A percentile compares a stretch with the other conserved stretches of the same genome.
Conservation (phyloP, 2,888 invertebrate species). For the Theretra japonica region DNA sequence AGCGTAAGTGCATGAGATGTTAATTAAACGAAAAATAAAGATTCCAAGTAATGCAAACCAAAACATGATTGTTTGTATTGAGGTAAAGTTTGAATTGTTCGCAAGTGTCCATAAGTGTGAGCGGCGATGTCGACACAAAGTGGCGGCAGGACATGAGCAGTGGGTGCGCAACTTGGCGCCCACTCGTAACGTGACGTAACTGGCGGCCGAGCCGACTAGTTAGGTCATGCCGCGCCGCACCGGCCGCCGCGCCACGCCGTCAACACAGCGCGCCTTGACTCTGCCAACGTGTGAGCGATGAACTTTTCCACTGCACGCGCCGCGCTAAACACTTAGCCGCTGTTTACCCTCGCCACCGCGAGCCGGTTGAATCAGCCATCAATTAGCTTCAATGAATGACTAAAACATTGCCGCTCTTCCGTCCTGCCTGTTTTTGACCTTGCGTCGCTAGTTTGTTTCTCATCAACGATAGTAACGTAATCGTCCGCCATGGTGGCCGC, state of each 20-base stretch:
- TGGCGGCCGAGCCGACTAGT: constrained; percentile 19
- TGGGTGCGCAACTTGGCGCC: constrained; percentile 30
- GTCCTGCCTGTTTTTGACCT: constrained; percentile 56
- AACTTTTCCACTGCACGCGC: constrained; percentile 34
- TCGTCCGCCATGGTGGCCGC: constrained; percentile 55
- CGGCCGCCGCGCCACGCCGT: constrained; percentile 41
- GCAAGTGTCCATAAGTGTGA: not conserved
- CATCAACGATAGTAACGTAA: constrained; percentile 59
- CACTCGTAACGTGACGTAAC: constrained; percentile 35
- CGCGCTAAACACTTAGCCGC: constrained; percentile 1
- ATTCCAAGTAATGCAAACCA: not conserved
- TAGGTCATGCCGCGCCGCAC: constrained; percentile 34
- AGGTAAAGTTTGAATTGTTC: not conserved
- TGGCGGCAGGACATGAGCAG: constrained; percentile 9
- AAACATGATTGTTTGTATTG: not conserved
- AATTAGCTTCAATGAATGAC: constrained; percentile 32
- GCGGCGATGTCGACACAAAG: not conserved
- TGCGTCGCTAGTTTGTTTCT: constrained; percentile 60
- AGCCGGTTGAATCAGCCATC: constrained; percentile 23
- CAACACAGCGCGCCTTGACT: constrained; percentile 46
- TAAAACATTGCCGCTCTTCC: constrained; percentile 44
- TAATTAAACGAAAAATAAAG: not conserved
- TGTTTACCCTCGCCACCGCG: constrained; percentile 16
- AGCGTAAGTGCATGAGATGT: not conserved
- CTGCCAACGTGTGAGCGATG: constrained; percentile 39